phyloP scores from a whole-genome alignment of 2,797 vertebrate species.

The Gymnodraco acuticeps region DNA sequence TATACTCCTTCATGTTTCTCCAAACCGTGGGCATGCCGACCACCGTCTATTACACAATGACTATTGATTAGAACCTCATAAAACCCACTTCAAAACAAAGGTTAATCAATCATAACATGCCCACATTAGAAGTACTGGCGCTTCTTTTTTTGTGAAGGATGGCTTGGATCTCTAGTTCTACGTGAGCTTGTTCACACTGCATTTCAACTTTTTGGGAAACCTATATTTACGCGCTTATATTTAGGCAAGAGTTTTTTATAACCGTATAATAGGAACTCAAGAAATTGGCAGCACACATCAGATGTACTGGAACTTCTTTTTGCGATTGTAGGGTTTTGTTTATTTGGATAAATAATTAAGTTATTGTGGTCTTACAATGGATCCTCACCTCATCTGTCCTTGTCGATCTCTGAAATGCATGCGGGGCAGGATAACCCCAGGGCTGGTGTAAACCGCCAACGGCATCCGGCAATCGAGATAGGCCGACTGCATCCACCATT shows the following conservation, averaged over 20 bases:
- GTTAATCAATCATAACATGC: too few relatives aligned
- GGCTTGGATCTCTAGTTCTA: too few relatives aligned
- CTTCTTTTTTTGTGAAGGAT: too few relatives aligned
- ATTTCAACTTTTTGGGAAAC: too few relatives aligned
- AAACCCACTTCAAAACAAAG: too few relatives aligned
- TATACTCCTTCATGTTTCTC: too few relatives aligned
- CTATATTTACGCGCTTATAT: too few relatives aligned
- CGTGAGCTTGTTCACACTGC: too few relatives aligned
- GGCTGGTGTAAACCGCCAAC: conserved; percentile 93
- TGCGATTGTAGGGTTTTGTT: not conserved
- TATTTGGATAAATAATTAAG: not conserved
- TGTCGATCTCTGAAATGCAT: conserved; percentile 95
- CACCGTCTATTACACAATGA: too few relatives aligned
- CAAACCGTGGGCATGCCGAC: too few relatives aligned
- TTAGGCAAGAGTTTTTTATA: not conserved
- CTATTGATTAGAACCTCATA: too few relatives aligned
- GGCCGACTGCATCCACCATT: conserved; percentile 97
- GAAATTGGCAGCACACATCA: not conserved
- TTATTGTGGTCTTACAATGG: not conserved
- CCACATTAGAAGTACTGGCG: too few relatives aligned
- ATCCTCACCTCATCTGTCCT: conserved; percentile 92
- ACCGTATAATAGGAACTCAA: not conserved
- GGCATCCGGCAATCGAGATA: conserved; percentile 97
- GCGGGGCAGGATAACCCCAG: conserved; percentile 92
- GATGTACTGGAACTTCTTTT: not conserved